Percentiles rank a stretch among this genome's conserved stretches.
phyloP scores from a whole-genome alignment of 2,888 invertebrate species.

The Lymantria dispar region DNA sequence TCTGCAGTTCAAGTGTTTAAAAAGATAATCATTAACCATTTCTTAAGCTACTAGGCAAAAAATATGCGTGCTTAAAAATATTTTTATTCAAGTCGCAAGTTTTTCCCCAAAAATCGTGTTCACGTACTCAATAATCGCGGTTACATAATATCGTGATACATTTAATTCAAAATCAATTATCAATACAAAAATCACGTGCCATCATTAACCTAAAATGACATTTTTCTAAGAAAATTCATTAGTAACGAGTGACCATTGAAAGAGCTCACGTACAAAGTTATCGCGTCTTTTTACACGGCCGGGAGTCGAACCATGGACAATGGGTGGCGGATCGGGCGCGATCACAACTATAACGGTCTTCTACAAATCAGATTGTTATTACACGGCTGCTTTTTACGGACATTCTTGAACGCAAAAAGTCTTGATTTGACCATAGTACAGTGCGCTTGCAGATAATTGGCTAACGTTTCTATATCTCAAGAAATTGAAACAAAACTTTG shows the following conservation, averaged over 20 bases:
- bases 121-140: background rate
- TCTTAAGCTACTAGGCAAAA: too few relatives aligned
- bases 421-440: slow-evolving; percentile 46
- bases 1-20: too few relatives aligned
- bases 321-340: slow-evolving; percentile 43
- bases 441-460: slow-evolving; percentile 22
- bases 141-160: background rate
- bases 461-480: background rate
- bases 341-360: slow-evolving; percentile 53
- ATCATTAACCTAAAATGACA: slow-evolving; percentile 31
- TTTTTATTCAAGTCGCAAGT: background rate
- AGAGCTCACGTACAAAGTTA: slow-evolving; percentile 46
- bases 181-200: slow-evolving; percentile 23
- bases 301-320: slow-evolving; percentile 53
- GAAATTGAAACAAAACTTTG: background rate
- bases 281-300: slow-evolving; percentile 42
- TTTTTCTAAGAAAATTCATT: slow-evolving; percentile 23
- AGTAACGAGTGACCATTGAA: slow-evolving; percentile 28
- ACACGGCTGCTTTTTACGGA: slow-evolving; percentile 53
- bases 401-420: slow-evolving; percentile 58
- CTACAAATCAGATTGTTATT: slow-evolving; percentile 59
- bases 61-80: too few relatives aligned
- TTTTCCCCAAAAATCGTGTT: background rate
- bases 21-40: too few relatives aligned
- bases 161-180: background rate